Base-by-base conservation (phyloP, 2,888 invertebrate species). In the Hemistola chrysoprasaria region DNA sequence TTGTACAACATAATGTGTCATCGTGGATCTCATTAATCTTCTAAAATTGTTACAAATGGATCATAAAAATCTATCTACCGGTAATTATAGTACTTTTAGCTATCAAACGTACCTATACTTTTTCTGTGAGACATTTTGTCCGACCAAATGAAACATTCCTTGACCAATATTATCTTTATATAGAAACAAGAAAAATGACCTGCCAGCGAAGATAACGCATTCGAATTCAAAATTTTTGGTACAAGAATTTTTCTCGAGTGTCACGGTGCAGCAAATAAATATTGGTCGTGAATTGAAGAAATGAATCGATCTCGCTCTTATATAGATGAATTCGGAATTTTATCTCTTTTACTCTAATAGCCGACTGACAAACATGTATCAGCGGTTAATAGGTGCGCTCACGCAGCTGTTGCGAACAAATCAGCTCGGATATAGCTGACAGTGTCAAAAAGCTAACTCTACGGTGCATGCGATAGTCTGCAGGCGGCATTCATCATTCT, bases 321-420 rank as follows among this genome's bases (percentile, higher is more conserved):
- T 82, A 69, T 77, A 73, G 76, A 75, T 71, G 80, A 73, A 78
- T 78, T 66, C 68, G 60, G 72, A 77, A 74, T 81, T 81, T 78
- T 73, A 78, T 88, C 87, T 84, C 86, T 79, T 78, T 87, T 87
- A 55, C 81, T 74, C 88, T 88, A 88, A 87, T 87, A 87, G 88
- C 87, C 86, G 86, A 77, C 86, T 86, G 87, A 87, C 87, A 85
- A 87, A 87, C 88, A 87, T 88, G 88, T 87, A 87, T 87, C 88
- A 87, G 85, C 83, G 88, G 86, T 87, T 87, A 88, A 88, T 88
- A 88, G 87, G 87, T 87, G 86, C 82, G 87, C 78, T 68, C 74
- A 59, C 80, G 85, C 87, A 88, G 87, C 87, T 88, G 87, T 82
- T 79, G 84, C 82, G 84, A 86, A 88, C 87, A 88, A 88, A 88